Base-by-base conservation (phyloP, 2,888 invertebrate genomes). In the Oxytorus armatus region DNA sequence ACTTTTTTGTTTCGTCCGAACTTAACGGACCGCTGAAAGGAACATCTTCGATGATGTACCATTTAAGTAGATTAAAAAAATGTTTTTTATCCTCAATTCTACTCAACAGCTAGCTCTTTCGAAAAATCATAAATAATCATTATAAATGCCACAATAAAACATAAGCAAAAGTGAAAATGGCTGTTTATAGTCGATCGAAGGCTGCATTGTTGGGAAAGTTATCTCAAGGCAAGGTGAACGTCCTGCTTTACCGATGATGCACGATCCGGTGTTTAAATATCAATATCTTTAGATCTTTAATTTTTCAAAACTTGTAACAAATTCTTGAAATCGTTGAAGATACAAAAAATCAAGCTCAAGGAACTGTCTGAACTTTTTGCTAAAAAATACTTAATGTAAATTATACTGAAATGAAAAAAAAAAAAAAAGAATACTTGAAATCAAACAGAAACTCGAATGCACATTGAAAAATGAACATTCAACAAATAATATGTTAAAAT, bases 181-280 rank as follows among this genome's bases (percentile, higher is more conserved):
- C 25, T 49, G 51, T 29, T 51, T n/a, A n/a, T n/a, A n/a, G n/a
- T n/a, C 18, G 10, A 10, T 47, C 49, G 65, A 29, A 33, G 29
- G 55, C 29, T 44, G 11, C 44, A 29, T 69, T 57, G 69, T 68
- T 53, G 33, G 57, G 69, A 55, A 69, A 69, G 55, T 55, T 57
- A 16, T 4, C 21, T 36, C 49, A 14, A 66, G 49, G 25, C 69
- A 44, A 36, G 33, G 53, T 53, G 68, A 68, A 69, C 55, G 55
- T 69, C 21, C 55, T 66, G 25, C 49, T 44, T 42, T 44, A 36
- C 42, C 69, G 69, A 55, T 42, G 39, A 39, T 53, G 36, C 53
- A 25, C 14, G 25, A 68, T 53, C 53, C 4, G 18, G n/a, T 33
- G n/a, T 18, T 49, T 5, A 7, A 16, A 8, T n/a, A n/a, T 10